Conservation (phyloP, 2,888 invertebrate species). For the Bhutanitis thaidina region DNA sequence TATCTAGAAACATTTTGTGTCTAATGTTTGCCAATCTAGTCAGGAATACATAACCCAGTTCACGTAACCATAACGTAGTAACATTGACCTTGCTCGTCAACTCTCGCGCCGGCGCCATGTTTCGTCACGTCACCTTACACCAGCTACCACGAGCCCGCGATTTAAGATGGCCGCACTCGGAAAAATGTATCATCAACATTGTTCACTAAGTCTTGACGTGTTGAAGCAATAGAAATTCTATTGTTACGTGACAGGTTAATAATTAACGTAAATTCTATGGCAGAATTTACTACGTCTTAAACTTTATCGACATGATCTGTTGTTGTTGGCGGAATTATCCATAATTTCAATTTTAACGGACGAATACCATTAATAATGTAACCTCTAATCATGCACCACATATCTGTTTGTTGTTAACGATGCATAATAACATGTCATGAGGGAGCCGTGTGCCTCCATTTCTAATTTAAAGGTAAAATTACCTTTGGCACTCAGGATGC, state of each 20-base stretch:
- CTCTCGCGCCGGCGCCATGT: constrained; percentile 28
- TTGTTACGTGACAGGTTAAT: no score
- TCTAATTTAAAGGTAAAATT: constrained; percentile 1
- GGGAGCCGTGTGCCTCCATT: neutral
- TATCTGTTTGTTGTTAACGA: constrained; percentile 4
- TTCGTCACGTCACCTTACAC: neutral
- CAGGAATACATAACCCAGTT: neutral
- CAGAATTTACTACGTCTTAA: no score
- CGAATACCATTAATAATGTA: constrained; percentile 4
- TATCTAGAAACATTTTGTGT: no score
- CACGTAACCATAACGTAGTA: constrained; percentile 22
- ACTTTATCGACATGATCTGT: no score
- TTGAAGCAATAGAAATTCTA: neutral
- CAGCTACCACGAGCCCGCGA: neutral
- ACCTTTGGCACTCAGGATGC: neutral
- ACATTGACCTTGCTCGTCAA: constrained; percentile 50
- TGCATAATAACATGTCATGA: constrained; percentile 5
- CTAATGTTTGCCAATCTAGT: no score
- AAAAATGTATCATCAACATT: neutral
- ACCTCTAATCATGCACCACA: constrained; percentile 4
- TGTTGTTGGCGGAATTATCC: neutral
- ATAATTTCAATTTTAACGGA: neutral
- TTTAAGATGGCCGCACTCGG: constrained; percentile 32
- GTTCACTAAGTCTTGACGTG: no score
- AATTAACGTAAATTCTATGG: no score